Base-by-base conservation (phyloP, 2,888 invertebrate species). In the Tetranychus truncatus region DNA sequence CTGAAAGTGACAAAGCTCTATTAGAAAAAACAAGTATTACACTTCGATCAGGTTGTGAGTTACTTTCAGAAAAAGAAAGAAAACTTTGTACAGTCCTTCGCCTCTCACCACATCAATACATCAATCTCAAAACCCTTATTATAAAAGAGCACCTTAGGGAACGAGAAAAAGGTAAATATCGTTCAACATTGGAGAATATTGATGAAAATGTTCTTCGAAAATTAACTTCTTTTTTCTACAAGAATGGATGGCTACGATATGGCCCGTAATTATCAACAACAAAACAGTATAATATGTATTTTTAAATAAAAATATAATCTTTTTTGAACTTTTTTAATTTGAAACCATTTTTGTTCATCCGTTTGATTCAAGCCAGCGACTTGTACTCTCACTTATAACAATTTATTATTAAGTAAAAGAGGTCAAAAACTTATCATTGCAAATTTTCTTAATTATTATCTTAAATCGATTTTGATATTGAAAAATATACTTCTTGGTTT, bases 41-140 rank as follows among this genome's bases (percentile, higher is more conserved):
- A 18, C 21, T 69, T 20, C 69, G 34, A 20, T 69, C 69, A 24
- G 69, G 21, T 69, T 69, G 21, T 34, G 81, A 82, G 72, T 79
- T 84, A 77, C 79, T 84, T 72, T 83, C 83, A 44, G 81, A 81
- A 72, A 79, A 82, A 75, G 84, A 84, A 78, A 81, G 81, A 78
- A 83, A 81, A 88, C 83, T 91, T 78, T 92, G 91, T 83, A 85
- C 87, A 75, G 84, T 88, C 76, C 86, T 93, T 81, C 89, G 91
- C 82, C 85, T 94, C 81, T 88, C 90, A 80, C 91, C 93, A 78
- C 88, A 91, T 76, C 91, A 91, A 83, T 95, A 93, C 85, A 88
- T 91, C 80, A 91, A 92, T 5, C 86, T 93, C 83, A 95, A 95
- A 84, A 89, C 92, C 18, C 87, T 92, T 80, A 86, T 93, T 78